These are phyloP conservation scores for Enteromius treurensis DNA, from an alignment of 2,797 vertebrate species.

Conservation along the genomic window DNA sequence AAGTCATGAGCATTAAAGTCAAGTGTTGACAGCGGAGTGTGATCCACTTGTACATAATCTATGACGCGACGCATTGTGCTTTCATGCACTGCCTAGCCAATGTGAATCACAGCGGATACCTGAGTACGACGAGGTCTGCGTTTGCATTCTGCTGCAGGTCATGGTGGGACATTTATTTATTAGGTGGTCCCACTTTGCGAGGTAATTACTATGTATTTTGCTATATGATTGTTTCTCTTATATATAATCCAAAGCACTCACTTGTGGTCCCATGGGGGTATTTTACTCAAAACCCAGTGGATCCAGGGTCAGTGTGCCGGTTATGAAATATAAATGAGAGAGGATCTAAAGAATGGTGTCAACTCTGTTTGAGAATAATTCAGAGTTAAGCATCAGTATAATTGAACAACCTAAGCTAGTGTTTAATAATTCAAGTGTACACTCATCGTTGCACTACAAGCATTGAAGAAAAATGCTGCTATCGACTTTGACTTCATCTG, in stretches of 20 bases:
- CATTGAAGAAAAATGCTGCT: neutral
- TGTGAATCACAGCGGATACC: neutral
- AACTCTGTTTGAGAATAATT: neutral
- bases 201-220: no score
- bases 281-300: neutral
- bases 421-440: slow-evolving; percentile 22
- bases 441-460: neutral
- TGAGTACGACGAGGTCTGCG: neutral
- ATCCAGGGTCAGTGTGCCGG: neutral
- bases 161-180: neutral
- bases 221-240: no score
- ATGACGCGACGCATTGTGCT: neutral
- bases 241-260: neutral
- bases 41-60: slow-evolving; percentile 1
- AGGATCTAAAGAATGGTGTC: slow-evolving; percentile 19
- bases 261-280: neutral
- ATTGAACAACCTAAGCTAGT: neutral
- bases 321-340: slow-evolving; percentile 24
- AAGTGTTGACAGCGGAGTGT: slow-evolving; percentile 15
- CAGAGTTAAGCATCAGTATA: neutral
- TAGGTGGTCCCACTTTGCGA: neutral
- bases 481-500: neutral
- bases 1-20: slow-evolving; percentile 45
- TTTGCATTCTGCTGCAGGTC: neutral
- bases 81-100: neutral